A percentile compares a stretch with the other conserved stretches of the same genome.
phyloP scores from a whole-genome alignment of 2,113 vertebrate species.

The Lipophrys pholis region DNA sequence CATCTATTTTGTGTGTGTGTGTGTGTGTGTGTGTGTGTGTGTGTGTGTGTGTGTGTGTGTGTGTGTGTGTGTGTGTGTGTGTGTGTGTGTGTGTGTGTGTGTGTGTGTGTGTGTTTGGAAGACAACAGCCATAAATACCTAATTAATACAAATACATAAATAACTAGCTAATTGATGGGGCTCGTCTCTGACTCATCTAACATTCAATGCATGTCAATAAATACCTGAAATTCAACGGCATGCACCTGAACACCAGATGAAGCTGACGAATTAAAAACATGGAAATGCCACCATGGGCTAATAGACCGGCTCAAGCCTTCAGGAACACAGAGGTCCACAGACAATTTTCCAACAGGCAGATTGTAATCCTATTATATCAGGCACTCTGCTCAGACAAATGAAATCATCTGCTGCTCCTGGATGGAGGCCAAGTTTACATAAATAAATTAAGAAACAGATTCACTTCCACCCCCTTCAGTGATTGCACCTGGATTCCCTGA shows the following conservation, averaged over 20 bases:
- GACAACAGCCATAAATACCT: too few species aligned
- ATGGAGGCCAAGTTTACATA: slow-evolving; percentile 76
- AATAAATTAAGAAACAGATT: slow-evolving; percentile 82
- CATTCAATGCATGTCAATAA: background rate
- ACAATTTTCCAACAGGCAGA: slow-evolving; percentile 73
- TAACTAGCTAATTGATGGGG: background rate
- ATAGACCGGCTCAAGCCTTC: slow-evolving; percentile 61
- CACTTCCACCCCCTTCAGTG: slow-evolving; percentile 72
- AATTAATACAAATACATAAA: background rate
- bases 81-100: too few species aligned
- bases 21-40: too few species aligned
- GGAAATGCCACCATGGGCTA: slow-evolving; percentile 45
- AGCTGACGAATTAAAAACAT: slow-evolving; percentile 11
- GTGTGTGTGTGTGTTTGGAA: too few species aligned
- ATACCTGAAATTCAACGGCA: slow-evolving; percentile 1
- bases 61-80: too few species aligned
- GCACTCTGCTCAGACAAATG: slow-evolving; percentile 77
- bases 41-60: too few species aligned
- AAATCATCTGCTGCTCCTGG: slow-evolving; percentile 79
- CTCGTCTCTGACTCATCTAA: background rate
- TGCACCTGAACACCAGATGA: slow-evolving; percentile 24
- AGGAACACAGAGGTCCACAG: slow-evolving; percentile 60
- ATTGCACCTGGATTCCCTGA: slow-evolving; percentile 73
- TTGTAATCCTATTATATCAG: slow-evolving; percentile 79
- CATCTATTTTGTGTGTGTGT: background rate